Percentiles rank a stretch among this genome's conserved stretches.
Conservation (phyloP, 2,888 invertebrate genomes). For the Xylota sylvarum region DNA sequence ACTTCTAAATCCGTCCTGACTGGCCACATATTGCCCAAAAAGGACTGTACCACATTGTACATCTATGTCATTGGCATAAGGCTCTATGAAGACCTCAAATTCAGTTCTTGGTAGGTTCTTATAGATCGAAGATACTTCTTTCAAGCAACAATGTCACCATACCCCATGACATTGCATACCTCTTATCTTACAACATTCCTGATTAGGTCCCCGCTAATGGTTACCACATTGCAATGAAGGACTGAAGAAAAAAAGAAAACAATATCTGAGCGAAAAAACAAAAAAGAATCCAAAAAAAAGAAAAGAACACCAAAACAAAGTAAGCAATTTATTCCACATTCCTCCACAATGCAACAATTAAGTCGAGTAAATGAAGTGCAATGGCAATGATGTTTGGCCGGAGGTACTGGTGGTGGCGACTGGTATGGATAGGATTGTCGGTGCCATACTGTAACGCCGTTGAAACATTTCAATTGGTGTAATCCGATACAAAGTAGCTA, state of each 20-base stretch:
- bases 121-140: too few species aligned
- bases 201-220: constrained; percentile 39
- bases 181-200: constrained; percentile 42
- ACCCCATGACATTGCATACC: constrained; percentile 23
- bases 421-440: neutral
- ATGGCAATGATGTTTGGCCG: constrained; percentile 38
- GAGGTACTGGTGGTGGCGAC: neutral
- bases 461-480: constrained; percentile 76
- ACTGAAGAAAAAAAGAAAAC: neutral
- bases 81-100: too few species aligned
- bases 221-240: constrained; percentile 13
- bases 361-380: constrained; percentile 67
- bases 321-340: constrained; percentile 49
- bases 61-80: too few species aligned
- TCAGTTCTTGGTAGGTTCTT: too few species aligned
- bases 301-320: constrained; percentile 27
- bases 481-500: constrained; percentile 75
- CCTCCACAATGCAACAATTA: constrained; percentile 70
- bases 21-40: too few species aligned
- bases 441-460: constrained; percentile 58
- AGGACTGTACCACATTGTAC: too few species aligned
- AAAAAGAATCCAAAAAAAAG: neutral
- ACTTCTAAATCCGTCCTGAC: too few species aligned
- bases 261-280: neutral
- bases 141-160: constrained; percentile 22